Conservation (phyloP, 2,888 invertebrate genomes). For the Steinernema scapterisci region DNA sequence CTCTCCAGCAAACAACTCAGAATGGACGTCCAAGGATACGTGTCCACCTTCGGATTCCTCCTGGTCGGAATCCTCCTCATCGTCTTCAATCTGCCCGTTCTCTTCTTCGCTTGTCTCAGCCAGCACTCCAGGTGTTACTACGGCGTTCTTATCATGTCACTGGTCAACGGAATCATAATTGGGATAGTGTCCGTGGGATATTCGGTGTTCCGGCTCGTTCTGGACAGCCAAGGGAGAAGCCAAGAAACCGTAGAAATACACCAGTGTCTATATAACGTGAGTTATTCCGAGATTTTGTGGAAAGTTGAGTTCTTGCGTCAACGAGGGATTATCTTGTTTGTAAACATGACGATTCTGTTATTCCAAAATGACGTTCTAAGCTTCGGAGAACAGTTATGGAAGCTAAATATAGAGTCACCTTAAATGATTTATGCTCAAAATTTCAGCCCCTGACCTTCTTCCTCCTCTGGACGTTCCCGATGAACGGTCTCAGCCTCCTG, state of each 20-base stretch:
- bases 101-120: neutral
- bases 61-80: neutral
- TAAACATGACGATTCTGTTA: neutral
- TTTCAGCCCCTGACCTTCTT: slow-evolving; percentile 22
- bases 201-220: neutral
- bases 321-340: too few species aligned
- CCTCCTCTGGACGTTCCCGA: slow-evolving; percentile 18
- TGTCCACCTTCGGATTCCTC: slow-evolving; percentile 12
- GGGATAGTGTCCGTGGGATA: slow-evolving; percentile 9
- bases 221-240: neutral
- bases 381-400: too few species aligned
- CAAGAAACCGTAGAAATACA: neutral
- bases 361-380: neutral
- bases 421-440: too few species aligned
- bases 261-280: slow-evolving; percentile 12
- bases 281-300: neutral
- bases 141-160: slow-evolving; percentile 17
- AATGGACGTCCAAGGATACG: slow-evolving; percentile 10
- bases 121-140: neutral
- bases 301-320: too few species aligned
- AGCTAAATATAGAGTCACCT: too few species aligned
- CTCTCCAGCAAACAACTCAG: neutral
- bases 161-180: slow-evolving; percentile 1
- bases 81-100: neutral
- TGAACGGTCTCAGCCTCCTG: slow-evolving; percentile 27